A percentile compares a stretch with the other conserved stretches of the same genome.
Conservation (phyloP, 2,113 vertebrate species). For the Chloroceryle aenea region DNA sequence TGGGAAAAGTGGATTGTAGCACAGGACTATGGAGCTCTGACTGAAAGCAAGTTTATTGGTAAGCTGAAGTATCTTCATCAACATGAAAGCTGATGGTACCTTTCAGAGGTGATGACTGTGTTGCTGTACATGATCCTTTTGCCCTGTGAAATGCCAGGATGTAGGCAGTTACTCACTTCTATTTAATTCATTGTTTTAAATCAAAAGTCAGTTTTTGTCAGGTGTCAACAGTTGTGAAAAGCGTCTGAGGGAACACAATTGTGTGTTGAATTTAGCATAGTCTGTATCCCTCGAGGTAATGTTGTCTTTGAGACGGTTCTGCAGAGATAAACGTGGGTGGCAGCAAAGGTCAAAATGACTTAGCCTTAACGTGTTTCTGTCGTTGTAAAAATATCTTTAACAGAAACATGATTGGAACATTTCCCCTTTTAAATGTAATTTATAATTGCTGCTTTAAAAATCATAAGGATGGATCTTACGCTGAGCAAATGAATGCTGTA, state of each 20-base stretch:
- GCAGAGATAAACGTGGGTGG: conserved; percentile 24
- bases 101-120: not conserved
- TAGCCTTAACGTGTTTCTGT: conserved; percentile 77
- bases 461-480: conserved; percentile 54
- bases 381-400: conserved; percentile 67
- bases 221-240: conserved; percentile 16
- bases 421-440: conserved; percentile 71
- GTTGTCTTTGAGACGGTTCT: conserved; percentile 29
- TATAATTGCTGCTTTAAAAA: conserved; percentile 72
- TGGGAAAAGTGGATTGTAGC: not conserved
- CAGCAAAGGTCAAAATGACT: conserved; percentile 60
- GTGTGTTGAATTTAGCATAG: conserved; percentile 4
- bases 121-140: not conserved
- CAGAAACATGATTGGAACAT: conserved; percentile 70
- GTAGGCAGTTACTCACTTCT: not conserved
- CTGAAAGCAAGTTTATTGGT: conserved; percentile 11
- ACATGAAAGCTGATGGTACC: not conserved
- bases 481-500: conserved; percentile 76
- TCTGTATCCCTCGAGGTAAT: conserved; percentile 32
- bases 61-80: not conserved
- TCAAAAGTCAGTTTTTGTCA: not conserved
- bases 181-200: not conserved
- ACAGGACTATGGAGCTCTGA: not conserved
- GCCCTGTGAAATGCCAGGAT: not conserved
- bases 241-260: conserved; percentile 22